Base-by-base conservation (phyloP, 2,113 vertebrate genomes). In the Noturus placidus region DNA sequence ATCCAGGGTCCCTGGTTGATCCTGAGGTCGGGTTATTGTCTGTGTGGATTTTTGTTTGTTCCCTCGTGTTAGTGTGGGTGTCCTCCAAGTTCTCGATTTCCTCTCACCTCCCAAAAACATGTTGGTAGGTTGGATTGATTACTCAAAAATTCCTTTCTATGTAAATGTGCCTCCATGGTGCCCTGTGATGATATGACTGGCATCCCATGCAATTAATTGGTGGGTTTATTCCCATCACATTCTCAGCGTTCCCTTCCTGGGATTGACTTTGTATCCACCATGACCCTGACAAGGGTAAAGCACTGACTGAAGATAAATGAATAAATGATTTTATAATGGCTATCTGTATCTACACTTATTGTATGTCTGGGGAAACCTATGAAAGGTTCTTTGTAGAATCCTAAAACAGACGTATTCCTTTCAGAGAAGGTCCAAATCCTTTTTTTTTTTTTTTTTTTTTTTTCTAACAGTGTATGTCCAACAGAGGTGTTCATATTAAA, bases 391-490 rank as follows among this genome's bases (percentile, higher is more conserved):
- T 30, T 67, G n/a, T 30, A 67, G 27, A 14, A 14, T 2, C 27
- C 63, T 14, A 67, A 25, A 59, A 30, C 20, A 14, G n/a, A 14
- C 11, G 4, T 25, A 20, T 61, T 61, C 22, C 59, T 61, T 61
- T n/a, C 61, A 27, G 25, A 63, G 27, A n/a, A 61, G 63, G n/a
- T 69, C 30, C n/a, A 63, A 27, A 63, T 63, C 25, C 9, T 65
- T 65, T 65, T 65, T 65, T 65, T n/a, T 65, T 65, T 65, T n/a
- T 65, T 65, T 65, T n/a, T 65, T 65, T 65, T n/a, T n/a, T 65
- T 65, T 65, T n/a, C 61, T 65, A 1, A n/a, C 14, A 33, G 5
- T 19, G 67, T 69, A 17, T 69, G 33, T 19, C 4, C 30, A 5
- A 35, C 67, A 19, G 30, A 33, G 30, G 6, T 69, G 30, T 69